These are phyloP conservation scores for Ctena decussata DNA, from an alignment of 2,888 invertebrate species.

Conservation along the genomic window DNA sequence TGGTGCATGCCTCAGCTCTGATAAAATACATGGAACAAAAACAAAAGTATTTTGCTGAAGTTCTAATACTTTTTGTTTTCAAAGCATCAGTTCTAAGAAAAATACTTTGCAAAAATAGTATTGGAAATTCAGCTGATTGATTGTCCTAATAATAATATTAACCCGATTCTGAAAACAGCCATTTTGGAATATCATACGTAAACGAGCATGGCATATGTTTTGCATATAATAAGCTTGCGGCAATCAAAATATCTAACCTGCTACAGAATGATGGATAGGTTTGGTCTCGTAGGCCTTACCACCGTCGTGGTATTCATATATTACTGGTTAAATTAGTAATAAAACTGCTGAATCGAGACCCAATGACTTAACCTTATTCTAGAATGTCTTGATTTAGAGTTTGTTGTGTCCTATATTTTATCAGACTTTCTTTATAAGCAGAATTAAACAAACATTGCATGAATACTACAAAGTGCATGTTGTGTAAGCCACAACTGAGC, in stretches of 20 bases:
- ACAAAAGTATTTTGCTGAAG: too few relatives aligned
- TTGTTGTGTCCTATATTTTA: not conserved
- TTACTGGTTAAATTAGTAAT: constrained; percentile 1
- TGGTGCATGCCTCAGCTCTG: too few relatives aligned
- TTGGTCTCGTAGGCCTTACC: not conserved
- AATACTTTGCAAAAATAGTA: too few relatives aligned
- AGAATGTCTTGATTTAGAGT: not conserved
- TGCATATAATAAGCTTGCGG: not conserved
- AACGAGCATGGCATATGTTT: not conserved
- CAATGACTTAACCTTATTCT: not conserved
- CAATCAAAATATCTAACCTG: not conserved
- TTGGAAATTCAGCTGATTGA: too few relatives aligned
- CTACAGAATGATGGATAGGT: not conserved
- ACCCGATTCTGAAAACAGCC: not conserved
- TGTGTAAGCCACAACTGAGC: too few relatives aligned
- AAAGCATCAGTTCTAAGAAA: too few relatives aligned
- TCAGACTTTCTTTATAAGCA: too few relatives aligned
- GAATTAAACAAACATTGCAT: too few relatives aligned
- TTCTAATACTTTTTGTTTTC: too few relatives aligned
- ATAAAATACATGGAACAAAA: too few relatives aligned
- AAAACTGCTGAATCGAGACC: constrained; percentile 8
- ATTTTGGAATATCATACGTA: not conserved
- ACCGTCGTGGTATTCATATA: constrained; percentile 1
- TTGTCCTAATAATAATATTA: not conserved
- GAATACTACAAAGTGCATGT: too few relatives aligned